Evolutionary conservation across 2,888 invertebrate species (phyloP).

Genomic region (Spilarctia lutea): DNA sequence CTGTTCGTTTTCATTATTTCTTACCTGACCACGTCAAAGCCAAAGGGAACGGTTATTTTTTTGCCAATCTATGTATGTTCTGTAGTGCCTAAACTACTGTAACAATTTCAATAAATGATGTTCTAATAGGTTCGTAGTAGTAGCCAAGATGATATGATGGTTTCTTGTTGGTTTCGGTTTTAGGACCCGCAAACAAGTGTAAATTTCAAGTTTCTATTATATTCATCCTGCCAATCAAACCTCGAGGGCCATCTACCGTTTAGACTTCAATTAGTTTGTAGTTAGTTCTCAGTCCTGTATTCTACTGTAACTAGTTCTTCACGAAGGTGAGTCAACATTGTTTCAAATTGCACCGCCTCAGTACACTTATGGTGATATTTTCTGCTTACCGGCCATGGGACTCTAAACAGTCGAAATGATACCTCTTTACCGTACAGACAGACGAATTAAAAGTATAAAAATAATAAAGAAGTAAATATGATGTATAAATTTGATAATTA

Average conservation of each 20-base stretch:
- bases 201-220: not conserved
- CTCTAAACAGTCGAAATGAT: not conserved
- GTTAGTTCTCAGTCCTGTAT: not conserved
- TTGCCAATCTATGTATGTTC: no score
- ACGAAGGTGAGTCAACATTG: not conserved
- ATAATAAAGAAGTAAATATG: not conserved
- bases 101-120: no score
- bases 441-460: not conserved
- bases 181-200: not conserved
- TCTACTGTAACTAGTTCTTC: not conserved
- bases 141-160: no score
- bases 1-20: conserved; percentile 1
- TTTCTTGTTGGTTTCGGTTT: not conserved
- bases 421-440: not conserved
- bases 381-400: not conserved
- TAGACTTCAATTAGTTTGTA: not conserved
- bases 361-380: not conserved
- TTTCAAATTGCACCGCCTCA: not conserved
- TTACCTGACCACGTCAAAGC: no score
- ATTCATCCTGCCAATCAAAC: not conserved
- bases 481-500: not conserved
- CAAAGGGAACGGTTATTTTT: no score
- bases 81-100: no score
- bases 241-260: not conserved
- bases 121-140: no score